phyloP scores from a whole-genome alignment of 2,888 invertebrate species.

The Rugalucina vietnamica region DNA sequence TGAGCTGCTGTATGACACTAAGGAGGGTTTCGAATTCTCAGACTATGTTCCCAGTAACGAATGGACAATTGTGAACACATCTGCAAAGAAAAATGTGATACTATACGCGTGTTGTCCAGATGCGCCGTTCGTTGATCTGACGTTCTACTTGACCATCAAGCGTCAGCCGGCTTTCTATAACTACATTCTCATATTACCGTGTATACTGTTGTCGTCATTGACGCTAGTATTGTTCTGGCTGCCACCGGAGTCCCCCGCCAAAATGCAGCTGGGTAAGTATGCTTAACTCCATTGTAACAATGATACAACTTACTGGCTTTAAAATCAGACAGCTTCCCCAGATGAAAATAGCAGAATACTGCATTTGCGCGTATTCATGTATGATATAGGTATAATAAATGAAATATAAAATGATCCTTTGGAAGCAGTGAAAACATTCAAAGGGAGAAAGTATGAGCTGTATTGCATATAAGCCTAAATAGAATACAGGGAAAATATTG shows the following conservation, averaged over 20 bases:
- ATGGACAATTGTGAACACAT: conserved; percentile 81
- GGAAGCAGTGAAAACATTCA: too few relatives aligned
- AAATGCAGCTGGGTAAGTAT: conserved; percentile 83
- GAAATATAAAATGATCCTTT: too few relatives aligned
- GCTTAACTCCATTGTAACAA: too few relatives aligned
- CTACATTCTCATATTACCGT: conserved; percentile 84
- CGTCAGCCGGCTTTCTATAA: conserved; percentile 82
- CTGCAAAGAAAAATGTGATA: conserved; percentile 79
- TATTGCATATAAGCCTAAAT: too few relatives aligned
- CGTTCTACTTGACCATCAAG: conserved; percentile 80
- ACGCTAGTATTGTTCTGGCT: conserved; percentile 84
- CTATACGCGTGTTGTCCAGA: conserved; percentile 82
- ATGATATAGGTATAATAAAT: too few relatives aligned
- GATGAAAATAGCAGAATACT: too few relatives aligned
- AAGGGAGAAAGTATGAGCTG: too few relatives aligned
- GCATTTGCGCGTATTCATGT: too few relatives aligned
- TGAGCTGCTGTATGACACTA: conserved; percentile 60
- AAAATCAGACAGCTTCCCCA: too few relatives aligned
- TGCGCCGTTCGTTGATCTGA: conserved; percentile 82
- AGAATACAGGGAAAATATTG: too few relatives aligned
- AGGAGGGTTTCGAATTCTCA: conserved; percentile 74
- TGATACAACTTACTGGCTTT: too few relatives aligned
- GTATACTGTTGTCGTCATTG: conserved; percentile 83
- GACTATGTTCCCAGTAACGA: conserved; percentile 83
- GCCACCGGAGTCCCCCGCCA: conserved; percentile 84